Conservation (phyloP, 2,113 vertebrate species). For the Hypocryptadius cinnamomeus region DNA sequence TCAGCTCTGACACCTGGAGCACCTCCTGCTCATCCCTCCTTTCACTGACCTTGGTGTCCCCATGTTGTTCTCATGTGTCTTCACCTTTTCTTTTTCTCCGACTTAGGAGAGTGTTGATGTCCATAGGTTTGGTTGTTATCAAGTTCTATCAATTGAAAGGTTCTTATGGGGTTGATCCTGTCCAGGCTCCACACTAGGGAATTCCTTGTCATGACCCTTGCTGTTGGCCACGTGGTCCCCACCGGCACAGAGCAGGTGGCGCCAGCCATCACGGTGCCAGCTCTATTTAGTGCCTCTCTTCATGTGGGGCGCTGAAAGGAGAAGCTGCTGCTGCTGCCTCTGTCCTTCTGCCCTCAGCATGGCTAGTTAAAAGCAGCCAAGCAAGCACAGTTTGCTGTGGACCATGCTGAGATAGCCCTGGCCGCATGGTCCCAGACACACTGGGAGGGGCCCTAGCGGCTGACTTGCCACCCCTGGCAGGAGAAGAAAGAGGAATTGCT, state of each 20-base stretch:
- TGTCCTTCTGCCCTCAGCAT: background rate
- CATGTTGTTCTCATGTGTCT: background rate
- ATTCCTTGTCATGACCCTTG: background rate
- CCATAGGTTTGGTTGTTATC: too few relatives aligned
- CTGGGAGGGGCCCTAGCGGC: background rate
- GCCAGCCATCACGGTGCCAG: background rate
- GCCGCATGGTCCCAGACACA: rapidly evolving
- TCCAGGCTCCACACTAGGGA: background rate
- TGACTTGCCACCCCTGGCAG: background rate
- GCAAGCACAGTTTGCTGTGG: background rate
- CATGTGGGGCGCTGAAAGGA: rapidly evolving
- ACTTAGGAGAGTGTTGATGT: background rate
- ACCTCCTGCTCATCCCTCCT: background rate
- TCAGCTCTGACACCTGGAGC: rapidly evolving
- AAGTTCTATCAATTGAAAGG: too few relatives aligned
- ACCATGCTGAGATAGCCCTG: rapidly evolving
- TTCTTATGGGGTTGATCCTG: background rate
- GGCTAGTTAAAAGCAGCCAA: background rate
- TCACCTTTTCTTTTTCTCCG: background rate
- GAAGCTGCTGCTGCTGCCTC: background rate
- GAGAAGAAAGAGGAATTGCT: background rate
- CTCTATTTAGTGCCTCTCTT: too few relatives aligned
- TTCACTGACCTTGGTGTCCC: background rate
- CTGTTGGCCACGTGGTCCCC: background rate
- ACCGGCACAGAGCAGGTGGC: rapidly evolving